phyloP scores from a whole-genome alignment of 2,888 invertebrate species.

The Megalurothrips usitatus region DNA sequence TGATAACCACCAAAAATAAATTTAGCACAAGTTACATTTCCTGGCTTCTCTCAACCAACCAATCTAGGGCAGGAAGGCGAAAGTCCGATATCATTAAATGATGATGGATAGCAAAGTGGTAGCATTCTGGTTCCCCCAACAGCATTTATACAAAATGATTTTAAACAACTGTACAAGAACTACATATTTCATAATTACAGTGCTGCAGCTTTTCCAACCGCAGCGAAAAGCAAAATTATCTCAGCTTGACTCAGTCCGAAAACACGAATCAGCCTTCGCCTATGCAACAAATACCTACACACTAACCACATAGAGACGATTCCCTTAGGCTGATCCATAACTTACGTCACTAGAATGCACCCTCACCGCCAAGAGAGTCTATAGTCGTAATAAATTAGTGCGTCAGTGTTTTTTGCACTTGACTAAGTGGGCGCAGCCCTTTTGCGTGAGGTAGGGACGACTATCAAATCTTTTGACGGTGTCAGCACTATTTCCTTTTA shows the following conservation, averaged over 20 bases:
- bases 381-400: too few species aligned
- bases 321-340: too few species aligned
- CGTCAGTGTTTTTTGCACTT: neutral
- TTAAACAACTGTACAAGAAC: neutral
- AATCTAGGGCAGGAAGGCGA: too few species aligned
- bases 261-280: neutral
- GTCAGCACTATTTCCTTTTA: neutral
- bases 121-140: too few species aligned
- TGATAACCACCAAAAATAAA: too few species aligned
- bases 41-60: too few species aligned
- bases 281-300: neutral
- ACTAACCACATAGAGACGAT: neutral
- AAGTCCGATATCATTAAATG: too few species aligned
- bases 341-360: too few species aligned
- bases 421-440: slow-evolving; percentile 11
- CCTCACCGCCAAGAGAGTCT: too few species aligned
- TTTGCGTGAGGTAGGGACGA: neutral
- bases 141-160: slow-evolving; percentile 14
- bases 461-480: neutral
- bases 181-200: neutral
- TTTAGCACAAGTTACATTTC: too few species aligned
- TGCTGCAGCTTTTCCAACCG: neutral
- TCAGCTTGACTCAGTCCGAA: neutral
- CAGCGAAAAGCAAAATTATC: neutral
- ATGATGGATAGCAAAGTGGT: too few species aligned